These are phyloP conservation scores for Chaetops frenatus DNA, from an alignment of 2,113 vertebrate species.

Conservation along the genomic window DNA sequence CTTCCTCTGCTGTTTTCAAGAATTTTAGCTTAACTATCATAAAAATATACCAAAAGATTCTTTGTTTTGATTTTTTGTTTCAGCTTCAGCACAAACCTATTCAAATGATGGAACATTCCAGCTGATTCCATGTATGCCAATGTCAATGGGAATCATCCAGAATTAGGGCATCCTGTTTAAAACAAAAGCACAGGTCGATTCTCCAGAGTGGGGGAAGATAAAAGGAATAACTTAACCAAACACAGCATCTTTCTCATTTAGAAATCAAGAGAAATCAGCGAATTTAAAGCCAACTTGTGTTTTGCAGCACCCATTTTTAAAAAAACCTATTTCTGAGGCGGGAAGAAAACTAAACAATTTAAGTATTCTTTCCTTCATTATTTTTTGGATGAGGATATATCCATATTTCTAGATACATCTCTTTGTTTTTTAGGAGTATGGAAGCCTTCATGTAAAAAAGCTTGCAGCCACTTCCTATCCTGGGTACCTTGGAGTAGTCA, in stretches of 20 bases:
- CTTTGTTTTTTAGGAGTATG: neutral
- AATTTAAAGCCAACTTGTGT: neutral
- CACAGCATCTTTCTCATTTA: neutral
- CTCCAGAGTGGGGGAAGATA: neutral
- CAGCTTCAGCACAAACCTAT: neutral
- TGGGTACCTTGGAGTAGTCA: neutral
- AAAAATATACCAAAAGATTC: neutral
- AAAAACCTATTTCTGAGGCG: neutral
- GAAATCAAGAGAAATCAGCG: neutral
- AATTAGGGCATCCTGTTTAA: neutral
- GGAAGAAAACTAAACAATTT: neutral
- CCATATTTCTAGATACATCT: neutral
- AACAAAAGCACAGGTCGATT: neutral
- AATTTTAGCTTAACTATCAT: neutral
- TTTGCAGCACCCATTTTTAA: neutral
- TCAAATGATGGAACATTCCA: neutral
- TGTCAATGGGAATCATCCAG: neutral
- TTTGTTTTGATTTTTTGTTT: neutral
- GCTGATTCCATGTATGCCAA: neutral
- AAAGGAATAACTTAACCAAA: neutral
- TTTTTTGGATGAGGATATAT: neutral
- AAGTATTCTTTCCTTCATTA: neutral
- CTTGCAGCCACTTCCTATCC: neutral
- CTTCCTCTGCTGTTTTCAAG: neutral
- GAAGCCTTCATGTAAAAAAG: neutral